A percentile compares a stretch with the other conserved stretches of the same genome.
Conservation (phyloP, 2,797 vertebrate genomes). For the Enteromius paludinosus region DNA sequence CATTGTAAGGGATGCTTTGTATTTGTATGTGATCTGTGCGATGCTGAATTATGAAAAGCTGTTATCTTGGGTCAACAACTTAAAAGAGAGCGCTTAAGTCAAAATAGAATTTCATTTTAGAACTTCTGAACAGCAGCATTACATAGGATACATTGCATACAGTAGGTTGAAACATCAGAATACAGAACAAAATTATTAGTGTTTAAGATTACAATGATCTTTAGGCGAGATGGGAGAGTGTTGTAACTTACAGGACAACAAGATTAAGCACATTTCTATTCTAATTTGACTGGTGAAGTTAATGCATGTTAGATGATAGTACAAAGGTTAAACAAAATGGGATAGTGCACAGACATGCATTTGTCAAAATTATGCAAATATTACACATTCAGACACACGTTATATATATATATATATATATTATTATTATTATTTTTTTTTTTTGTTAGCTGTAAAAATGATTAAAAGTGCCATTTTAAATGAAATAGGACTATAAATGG, state of each 20-base stretch:
- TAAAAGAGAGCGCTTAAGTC: background rate
- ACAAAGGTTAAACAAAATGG: constrained; percentile 3
- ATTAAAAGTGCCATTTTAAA: background rate
- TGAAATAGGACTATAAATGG: background rate
- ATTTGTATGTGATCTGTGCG: background rate
- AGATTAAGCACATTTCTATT: background rate
- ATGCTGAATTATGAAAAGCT: background rate
- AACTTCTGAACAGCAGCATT: background rate
- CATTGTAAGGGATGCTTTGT: too few relatives aligned
- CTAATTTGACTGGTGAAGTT: background rate
- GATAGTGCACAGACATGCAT: background rate
- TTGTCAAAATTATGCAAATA: background rate
- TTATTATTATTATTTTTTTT: too few relatives aligned
- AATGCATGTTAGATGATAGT: background rate
- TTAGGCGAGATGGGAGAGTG: background rate
- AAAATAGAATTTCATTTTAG: background rate
- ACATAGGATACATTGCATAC: background rate
- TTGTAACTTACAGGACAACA: background rate
- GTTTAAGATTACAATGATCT: background rate
- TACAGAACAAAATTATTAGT: background rate
- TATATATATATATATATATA: background rate
- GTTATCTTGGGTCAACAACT: background rate
- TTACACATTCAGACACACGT: background rate
- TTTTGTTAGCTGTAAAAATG: background rate
- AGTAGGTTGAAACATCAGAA: background rate